phyloP scores from a whole-genome alignment of 2,113 vertebrate species.

The Spermophilus dauricus region DNA sequence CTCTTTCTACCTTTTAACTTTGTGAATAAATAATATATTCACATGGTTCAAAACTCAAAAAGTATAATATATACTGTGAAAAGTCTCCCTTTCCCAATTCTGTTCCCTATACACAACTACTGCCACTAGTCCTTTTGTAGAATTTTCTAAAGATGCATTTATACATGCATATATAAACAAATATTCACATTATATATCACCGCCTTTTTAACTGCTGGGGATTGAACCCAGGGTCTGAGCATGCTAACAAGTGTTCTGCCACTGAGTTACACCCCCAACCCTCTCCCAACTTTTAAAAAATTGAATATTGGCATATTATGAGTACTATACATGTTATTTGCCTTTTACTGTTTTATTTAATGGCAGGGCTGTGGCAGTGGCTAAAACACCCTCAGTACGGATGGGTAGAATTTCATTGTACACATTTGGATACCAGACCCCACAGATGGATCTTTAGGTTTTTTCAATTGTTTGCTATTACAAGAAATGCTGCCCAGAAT shows the following conservation, averaged over 20 bases:
- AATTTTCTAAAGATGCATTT: neutral
- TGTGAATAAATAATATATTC: neutral
- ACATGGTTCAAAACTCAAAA: conserved; percentile 42
- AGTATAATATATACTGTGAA: neutral
- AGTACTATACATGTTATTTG: neutral
- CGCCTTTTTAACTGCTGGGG: neutral
- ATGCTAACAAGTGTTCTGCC: neutral
- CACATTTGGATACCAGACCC: neutral
- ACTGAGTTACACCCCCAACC: neutral
- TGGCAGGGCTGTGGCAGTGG: neutral
- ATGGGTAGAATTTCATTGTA: neutral
- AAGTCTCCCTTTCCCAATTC: neutral
- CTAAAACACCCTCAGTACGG: neutral
- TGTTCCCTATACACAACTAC: neutral
- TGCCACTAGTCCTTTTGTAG: neutral
- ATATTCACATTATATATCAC: neutral
- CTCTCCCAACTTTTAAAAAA: neutral
- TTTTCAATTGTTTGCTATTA: conserved; percentile 44
- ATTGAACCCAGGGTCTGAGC: neutral
- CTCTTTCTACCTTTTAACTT: neutral
- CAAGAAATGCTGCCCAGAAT: neutral
- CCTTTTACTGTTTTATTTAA: neutral
- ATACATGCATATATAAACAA: neutral
- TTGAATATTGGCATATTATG: neutral
- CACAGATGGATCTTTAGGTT: neutral